Evolutionary conservation across 2,888 invertebrate species (phyloP).

Genomic region (Tenthredo scrophulariae): DNA sequence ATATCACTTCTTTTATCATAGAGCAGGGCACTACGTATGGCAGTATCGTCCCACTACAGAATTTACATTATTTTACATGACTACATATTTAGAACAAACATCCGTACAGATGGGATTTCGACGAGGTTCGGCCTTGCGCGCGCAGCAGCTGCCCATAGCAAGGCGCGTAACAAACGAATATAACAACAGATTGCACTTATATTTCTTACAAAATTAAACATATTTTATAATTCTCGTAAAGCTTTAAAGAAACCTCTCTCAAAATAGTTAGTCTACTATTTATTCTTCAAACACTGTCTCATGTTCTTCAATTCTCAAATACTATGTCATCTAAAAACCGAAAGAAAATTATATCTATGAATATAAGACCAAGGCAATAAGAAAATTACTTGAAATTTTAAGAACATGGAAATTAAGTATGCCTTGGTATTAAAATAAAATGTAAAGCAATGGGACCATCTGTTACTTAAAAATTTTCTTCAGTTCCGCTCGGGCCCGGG

Average conservation of each 20-base stretch:
- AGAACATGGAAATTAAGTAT: no score
- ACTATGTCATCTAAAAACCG: neutral
- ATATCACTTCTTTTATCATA: slow-evolving; percentile 69
- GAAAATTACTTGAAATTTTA: no score
- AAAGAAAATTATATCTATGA: neutral
- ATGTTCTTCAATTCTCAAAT: neutral
- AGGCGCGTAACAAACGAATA: neutral
- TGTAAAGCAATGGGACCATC: no score
- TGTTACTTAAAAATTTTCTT: no score
- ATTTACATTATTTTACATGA: slow-evolving; percentile 70
- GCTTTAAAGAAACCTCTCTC: neutral
- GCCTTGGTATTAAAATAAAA: no score
- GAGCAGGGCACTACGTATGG: slow-evolving; percentile 73
- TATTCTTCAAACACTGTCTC: neutral
- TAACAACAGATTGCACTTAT: neutral
- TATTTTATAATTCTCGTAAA: neutral
- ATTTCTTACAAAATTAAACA: neutral
- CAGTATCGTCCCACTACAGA: slow-evolving; percentile 75
- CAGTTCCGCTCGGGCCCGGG: no score
- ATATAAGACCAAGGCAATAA: no score
- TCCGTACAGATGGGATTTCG: slow-evolving; percentile 70
- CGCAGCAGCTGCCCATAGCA: neutral
- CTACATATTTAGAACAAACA: slow-evolving; percentile 73
- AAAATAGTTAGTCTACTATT: neutral
- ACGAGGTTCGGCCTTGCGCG: slow-evolving; percentile 60